Conservation (phyloP, 92 coral and sea anemone species). For the Palythoa grandiflora region DNA sequence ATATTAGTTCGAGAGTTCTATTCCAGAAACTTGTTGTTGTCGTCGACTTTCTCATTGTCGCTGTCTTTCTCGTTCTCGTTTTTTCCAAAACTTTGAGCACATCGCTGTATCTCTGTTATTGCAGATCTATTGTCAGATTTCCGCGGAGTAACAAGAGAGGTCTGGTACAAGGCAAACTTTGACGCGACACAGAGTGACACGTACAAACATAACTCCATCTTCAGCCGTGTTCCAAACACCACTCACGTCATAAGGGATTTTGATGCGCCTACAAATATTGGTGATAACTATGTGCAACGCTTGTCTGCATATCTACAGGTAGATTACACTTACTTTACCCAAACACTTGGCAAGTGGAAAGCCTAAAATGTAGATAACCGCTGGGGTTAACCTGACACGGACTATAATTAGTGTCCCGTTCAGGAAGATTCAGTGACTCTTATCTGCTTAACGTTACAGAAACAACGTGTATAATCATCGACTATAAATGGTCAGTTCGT, state of each 20-base stretch:
- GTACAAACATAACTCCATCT: conserved; percentile 34
- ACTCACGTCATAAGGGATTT: conserved; percentile 28
- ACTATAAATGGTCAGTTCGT: too few species aligned
- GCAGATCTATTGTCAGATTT: neutral
- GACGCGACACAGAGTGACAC: neutral
- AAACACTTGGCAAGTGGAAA: neutral
- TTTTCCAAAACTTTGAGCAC: neutral
- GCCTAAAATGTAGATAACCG: too few species aligned
- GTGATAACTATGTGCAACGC: conserved; percentile 51
- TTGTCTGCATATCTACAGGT: conserved; percentile 56
- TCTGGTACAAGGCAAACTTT: conserved; percentile 42
- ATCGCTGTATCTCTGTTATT: neutral
- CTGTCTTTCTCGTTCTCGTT: neutral
- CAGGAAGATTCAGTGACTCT: too few species aligned
- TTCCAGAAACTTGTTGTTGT: too few species aligned
- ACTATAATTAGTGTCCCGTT: too few species aligned
- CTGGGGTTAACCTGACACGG: too few species aligned
- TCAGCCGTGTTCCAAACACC: conserved; percentile 9
- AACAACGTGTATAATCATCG: too few species aligned
- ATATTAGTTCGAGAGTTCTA: too few species aligned
- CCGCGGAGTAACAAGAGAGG: conserved; percentile 49
- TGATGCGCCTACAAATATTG: conserved; percentile 11
- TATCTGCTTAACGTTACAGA: too few species aligned
- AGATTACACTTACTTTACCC: neutral
- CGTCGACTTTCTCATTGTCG: neutral